Percentiles rank a stretch among this genome's conserved stretches.
These are phyloP conservation scores for Propithecus deckenii DNA, from an alignment of 2,797 vertebrate species.

Conservation along the genomic window DNA sequence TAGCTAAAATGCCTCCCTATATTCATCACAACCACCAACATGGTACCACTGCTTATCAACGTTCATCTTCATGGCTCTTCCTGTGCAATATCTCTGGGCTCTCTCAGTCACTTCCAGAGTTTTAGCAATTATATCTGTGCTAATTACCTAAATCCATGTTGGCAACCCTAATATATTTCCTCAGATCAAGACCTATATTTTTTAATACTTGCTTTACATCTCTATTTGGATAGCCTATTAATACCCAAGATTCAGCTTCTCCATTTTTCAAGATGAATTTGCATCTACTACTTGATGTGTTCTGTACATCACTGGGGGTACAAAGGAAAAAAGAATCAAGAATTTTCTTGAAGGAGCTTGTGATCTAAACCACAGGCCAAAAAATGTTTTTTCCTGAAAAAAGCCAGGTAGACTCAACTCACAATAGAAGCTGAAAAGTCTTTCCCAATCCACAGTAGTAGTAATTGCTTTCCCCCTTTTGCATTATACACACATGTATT, in stretches of 20 bases:
- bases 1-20: not conserved
- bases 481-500: accelerated
- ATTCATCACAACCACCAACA: not conserved
- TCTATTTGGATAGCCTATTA: not conserved
- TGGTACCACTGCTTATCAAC: not conserved
- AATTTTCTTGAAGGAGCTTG: not conserved
- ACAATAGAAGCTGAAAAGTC: not conserved
- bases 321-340: not conserved
- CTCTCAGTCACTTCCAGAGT: not conserved
- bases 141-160: not conserved
- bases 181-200: not conserved
- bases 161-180: not conserved
- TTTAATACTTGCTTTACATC: not conserved
- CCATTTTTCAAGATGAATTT: not conserved
- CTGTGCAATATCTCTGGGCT: not conserved
- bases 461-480: not conserved
- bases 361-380: not conserved
- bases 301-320: not conserved
- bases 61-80: not conserved
- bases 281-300: not conserved
- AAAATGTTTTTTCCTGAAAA: not conserved
- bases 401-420: not conserved
- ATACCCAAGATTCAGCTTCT: not conserved
- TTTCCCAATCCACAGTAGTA: not conserved
- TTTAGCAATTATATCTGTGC: not conserved